Conservation (phyloP, 2,113 vertebrate species). For the Rynchops niger region DNA sequence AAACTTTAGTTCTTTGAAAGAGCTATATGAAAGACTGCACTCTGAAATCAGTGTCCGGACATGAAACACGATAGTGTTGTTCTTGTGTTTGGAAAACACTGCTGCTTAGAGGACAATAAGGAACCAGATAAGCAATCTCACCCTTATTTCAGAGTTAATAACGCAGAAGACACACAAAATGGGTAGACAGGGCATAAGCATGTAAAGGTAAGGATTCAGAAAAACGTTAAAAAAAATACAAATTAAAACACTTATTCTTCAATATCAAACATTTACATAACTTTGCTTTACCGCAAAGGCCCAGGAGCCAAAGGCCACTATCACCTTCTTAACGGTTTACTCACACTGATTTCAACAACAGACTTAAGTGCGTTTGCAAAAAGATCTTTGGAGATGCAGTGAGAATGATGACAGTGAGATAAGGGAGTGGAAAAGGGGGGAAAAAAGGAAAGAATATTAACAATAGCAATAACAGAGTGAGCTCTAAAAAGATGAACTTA, state of each 20-base stretch:
- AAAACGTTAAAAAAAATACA: not conserved
- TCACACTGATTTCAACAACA: not conserved
- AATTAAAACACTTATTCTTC: not conserved
- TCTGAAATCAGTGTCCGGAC: not conserved
- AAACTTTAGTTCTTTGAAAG: not conserved
- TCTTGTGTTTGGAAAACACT: not conserved
- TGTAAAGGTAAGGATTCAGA: not conserved
- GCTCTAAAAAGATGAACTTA: slow-evolving; percentile 20
- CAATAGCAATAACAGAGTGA: not conserved
- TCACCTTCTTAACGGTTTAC: not conserved
- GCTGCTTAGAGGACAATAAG: not conserved
- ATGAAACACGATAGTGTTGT: not conserved
- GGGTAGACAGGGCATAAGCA: not conserved
- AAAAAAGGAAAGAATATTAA: not conserved
- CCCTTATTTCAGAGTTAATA: not conserved
- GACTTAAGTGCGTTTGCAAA: not conserved
- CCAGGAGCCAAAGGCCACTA: not conserved
- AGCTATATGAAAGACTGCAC: not conserved
- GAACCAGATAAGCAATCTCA: not conserved
- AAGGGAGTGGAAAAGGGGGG: not conserved
- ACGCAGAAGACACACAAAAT: not conserved
- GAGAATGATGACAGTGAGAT: not conserved
- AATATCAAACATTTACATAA: not conserved
- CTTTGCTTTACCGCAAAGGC: not conserved
- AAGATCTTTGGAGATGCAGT: not conserved